phyloP scores from a whole-genome alignment of 1,140 invertebrate genomes.

The Brevipalpus yothersi region DNA sequence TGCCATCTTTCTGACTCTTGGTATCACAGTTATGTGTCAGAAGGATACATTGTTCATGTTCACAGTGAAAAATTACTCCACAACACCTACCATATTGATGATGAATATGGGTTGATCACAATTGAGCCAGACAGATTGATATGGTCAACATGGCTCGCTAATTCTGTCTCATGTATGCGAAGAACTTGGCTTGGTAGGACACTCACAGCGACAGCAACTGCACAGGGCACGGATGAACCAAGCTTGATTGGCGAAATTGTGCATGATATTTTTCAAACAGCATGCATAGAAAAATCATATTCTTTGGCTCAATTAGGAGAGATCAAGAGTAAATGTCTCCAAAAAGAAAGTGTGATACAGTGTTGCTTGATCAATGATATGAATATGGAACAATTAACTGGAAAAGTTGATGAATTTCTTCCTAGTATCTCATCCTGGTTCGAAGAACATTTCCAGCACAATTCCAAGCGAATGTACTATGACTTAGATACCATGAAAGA shows the following conservation, averaged over 20 bases:
- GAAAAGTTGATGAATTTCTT: constrained; percentile 25
- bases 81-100: constrained; percentile 14
- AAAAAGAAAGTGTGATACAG: not conserved
- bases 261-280: constrained; percentile 28
- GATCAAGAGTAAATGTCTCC: too few relatives aligned
- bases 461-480: too few relatives aligned
- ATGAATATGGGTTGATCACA: constrained; percentile 31
- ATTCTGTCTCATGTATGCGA: constrained; percentile 54
- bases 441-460: too few relatives aligned
- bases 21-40: not conserved
- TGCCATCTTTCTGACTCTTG: not conserved
- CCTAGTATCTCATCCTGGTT: too few relatives aligned
- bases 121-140: constrained; percentile 56
- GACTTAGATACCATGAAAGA: constrained; percentile 32
- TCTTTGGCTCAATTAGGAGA: constrained; percentile 4
- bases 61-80: not conserved
- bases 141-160: constrained; percentile 55
- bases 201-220: constrained; percentile 23
- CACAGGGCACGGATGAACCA: constrained; percentile 20
- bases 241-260: constrained; percentile 28
- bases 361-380: constrained; percentile 6
- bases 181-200: constrained; percentile 51
- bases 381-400: constrained; percentile 7
- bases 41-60: not conserved
- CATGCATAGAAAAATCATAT: constrained; percentile 8